A percentile compares a stretch with the other conserved stretches of the same genome.
Evolutionary conservation across 2,113 vertebrate genomes (phyloP).

Genomic region (Gymnorhina tibicen): DNA sequence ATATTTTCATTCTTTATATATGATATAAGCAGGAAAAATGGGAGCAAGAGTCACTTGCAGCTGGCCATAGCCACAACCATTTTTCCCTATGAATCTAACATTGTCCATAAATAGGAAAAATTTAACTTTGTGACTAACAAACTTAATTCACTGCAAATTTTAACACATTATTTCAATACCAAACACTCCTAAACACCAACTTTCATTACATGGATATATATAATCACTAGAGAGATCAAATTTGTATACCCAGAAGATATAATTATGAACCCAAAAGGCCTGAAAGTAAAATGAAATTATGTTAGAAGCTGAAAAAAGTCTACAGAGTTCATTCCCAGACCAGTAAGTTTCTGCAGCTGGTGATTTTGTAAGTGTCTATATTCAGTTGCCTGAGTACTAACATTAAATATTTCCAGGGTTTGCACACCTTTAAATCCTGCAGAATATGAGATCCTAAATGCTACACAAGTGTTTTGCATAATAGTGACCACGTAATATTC

Average conservation of each 20-base stretch:
- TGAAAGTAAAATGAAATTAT: not conserved
- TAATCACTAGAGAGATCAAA: not conserved
- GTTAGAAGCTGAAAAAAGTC: not conserved
- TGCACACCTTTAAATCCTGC: not conserved
- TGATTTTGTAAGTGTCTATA: not conserved
- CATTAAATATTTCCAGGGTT: not conserved
- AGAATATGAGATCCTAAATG: not conserved
- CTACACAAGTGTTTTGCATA: not conserved
- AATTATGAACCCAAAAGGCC: not conserved
- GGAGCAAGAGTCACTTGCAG: not conserved
- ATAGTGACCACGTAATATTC: rapidly evolving
- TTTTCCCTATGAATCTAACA: not conserved
- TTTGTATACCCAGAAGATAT: not conserved
- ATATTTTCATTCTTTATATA: not conserved
- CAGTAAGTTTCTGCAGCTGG: not conserved
- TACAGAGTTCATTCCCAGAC: not conserved
- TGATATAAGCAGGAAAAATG: not conserved
- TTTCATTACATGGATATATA: not conserved
- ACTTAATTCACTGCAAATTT: not conserved
- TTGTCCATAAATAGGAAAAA: not conserved
- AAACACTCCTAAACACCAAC: not conserved
- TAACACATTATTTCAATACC: not conserved
- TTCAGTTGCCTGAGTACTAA: not conserved
- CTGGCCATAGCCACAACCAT: not conserved
- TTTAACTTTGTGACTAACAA: not conserved